These are phyloP conservation scores for Priocnemis perturbator DNA, from an alignment of 2,888 invertebrate genomes.

Conservation along the genomic window DNA sequence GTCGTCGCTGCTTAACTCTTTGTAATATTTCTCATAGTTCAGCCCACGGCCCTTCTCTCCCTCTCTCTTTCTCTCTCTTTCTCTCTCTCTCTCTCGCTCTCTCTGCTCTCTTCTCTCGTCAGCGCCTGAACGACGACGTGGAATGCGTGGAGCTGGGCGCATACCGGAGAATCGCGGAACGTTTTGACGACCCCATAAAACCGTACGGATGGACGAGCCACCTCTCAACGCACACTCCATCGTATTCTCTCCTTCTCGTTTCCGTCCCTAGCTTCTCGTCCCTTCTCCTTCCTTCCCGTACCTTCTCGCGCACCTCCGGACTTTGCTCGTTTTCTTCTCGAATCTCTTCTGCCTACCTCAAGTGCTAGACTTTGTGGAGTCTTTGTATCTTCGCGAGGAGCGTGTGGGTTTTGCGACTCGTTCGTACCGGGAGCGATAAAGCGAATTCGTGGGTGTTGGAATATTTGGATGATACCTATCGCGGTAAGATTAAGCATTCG, in stretches of 20 bases:
- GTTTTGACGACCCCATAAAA: constrained; percentile 72
- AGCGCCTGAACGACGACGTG: constrained; percentile 50
- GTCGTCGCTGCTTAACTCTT: constrained; percentile 58
- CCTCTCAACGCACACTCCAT: constrained; percentile 38
- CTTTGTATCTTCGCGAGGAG: too few relatives aligned
- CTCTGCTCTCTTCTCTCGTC: constrained; percentile 21
- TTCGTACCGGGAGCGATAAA: too few relatives aligned
- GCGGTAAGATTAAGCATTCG: too few relatives aligned
- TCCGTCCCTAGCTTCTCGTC: constrained; percentile 14
- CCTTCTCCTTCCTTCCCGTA: constrained; percentile 22
- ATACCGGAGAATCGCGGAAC: constrained; percentile 68
- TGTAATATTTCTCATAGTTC: constrained; percentile 61
- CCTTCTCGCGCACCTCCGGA: constrained; percentile 8
- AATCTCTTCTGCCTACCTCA: constrained; percentile 2
- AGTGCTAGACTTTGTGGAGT: too few relatives aligned
- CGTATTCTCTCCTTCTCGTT: constrained; percentile 8
- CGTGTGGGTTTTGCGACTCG: too few relatives aligned
- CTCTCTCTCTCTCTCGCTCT: too few relatives aligned
- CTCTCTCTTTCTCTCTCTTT: constrained; percentile 24
- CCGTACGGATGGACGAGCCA: constrained; percentile 62
- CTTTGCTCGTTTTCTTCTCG: constrained; percentile 14
- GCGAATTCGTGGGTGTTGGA: too few relatives aligned
- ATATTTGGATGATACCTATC: too few relatives aligned
- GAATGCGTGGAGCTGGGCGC: constrained; percentile 62
- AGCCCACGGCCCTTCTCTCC: constrained; percentile 43